These are phyloP conservation scores for Drosophila nr. perissopoda DNA, from an alignment of 2,888 invertebrate genomes.

Conservation along the genomic window DNA sequence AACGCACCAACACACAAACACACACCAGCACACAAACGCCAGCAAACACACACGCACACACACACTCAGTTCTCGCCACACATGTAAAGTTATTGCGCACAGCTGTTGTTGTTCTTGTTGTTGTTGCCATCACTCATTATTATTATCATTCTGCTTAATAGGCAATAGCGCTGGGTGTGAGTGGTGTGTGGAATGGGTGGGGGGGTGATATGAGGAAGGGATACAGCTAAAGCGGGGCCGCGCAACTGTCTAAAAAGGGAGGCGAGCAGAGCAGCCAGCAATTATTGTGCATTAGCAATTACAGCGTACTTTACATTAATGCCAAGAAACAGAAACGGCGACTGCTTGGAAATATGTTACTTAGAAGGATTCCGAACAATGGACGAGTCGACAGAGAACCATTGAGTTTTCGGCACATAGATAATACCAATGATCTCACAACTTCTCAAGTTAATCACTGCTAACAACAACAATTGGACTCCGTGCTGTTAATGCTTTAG, in stretches of 20 bases:
- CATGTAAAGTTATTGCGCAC: constrained; percentile 64
- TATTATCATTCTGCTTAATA: constrained; percentile 77
- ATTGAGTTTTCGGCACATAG: background rate
- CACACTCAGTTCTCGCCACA: constrained; percentile 14
- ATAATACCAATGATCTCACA: background rate
- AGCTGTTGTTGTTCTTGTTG: constrained; percentile 62
- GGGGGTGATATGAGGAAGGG: background rate
- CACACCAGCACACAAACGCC: background rate
- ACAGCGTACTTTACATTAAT: constrained; percentile 65
- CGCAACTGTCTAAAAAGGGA: background rate
- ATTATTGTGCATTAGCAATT: constrained; percentile 66
- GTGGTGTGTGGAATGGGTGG: background rate
- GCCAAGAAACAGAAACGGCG: constrained; percentile 40
- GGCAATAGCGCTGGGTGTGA: constrained; percentile 42
- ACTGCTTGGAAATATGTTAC: background rate
- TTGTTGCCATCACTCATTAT: constrained; percentile 70
- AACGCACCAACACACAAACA: constrained; percentile 34
- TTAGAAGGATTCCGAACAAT: background rate
- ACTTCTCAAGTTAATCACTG: background rate
- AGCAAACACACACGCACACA: background rate
- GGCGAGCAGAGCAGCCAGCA: constrained; percentile 5
- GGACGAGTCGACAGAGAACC: background rate
- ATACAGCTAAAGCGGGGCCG: background rate
- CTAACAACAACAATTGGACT: background rate
- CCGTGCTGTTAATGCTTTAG: background rate